A percentile compares a stretch with the other conserved stretches of the same genome.
Conservation (phyloP, 2,113 vertebrate species). For the Hystrix cristata region DNA sequence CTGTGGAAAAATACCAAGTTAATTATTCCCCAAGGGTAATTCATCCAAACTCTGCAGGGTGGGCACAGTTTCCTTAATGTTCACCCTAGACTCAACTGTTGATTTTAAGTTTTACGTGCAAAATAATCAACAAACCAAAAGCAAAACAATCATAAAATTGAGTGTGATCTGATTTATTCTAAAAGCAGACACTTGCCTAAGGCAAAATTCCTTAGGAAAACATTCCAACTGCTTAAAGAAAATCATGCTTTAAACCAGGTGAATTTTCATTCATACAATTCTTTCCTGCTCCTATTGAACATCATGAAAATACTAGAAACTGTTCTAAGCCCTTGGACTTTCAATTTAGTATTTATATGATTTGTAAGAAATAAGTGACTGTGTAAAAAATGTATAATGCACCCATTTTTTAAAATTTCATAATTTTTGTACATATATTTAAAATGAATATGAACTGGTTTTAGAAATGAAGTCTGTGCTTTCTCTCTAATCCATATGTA, state of each 20-base stretch:
- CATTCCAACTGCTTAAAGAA: constrained; percentile 59
- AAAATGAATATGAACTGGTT: constrained; percentile 1
- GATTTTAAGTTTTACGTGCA: constrained; percentile 74
- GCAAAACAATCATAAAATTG: constrained; percentile 73
- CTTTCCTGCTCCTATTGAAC: constrained; percentile 45
- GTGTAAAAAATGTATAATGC: constrained; percentile 11
- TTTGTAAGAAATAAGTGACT: neutral
- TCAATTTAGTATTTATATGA: constrained; percentile 32
- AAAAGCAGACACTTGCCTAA: constrained; percentile 67
- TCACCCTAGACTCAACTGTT: constrained; percentile 55
- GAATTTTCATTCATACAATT: constrained; percentile 79
- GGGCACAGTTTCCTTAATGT: constrained; percentile 55
- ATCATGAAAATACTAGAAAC: constrained; percentile 59
- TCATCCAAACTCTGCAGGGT: neutral
- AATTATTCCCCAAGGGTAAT: neutral
- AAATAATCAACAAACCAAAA: constrained; percentile 69
- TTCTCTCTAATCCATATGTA: neutral
- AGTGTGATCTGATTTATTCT: constrained; percentile 73
- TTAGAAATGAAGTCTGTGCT: constrained; percentile 21
- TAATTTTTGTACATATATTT: constrained; percentile 35
- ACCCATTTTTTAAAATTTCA: constrained; percentile 5
- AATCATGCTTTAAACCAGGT: constrained; percentile 56
- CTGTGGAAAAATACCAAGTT: constrained; percentile 48
- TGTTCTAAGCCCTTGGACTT: constrained; percentile 7
- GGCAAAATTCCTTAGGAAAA: constrained; percentile 74